Conservation (phyloP, 2,888 invertebrate species). For the Ennomos quercinarius region DNA sequence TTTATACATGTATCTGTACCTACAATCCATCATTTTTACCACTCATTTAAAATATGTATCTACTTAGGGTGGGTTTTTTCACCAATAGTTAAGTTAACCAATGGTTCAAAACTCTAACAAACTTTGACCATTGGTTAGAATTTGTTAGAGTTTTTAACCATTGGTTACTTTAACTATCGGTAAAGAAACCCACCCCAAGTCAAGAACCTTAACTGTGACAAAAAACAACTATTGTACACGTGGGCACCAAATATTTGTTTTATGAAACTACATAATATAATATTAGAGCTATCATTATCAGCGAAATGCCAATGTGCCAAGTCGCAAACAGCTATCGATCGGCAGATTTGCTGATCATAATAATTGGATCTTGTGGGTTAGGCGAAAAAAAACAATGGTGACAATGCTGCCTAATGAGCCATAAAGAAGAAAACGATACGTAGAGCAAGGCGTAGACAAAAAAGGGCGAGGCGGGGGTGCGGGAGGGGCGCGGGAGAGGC, state of each 20-base stretch:
- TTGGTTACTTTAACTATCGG: no score
- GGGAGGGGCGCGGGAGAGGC: slow-evolving; percentile 63
- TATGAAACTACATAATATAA: neutral
- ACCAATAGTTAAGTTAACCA: no score
- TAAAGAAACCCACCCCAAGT: no score
- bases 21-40: no score
- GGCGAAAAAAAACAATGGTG: slow-evolving; percentile 82
- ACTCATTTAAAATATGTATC: no score
- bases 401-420: slow-evolving; percentile 85
- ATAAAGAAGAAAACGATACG: slow-evolving; percentile 86
- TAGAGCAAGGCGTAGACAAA: slow-evolving; percentile 85
- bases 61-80: no score
- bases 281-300: slow-evolving; percentile 16
- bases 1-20: no score
- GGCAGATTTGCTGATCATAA: slow-evolving; percentile 73
- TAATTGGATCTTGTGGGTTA: slow-evolving; percentile 80
- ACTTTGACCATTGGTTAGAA: no score
- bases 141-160: no score
- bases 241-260: neutral
- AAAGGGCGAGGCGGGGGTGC: slow-evolving; percentile 77
- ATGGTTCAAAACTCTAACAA: no score
- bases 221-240: no score
- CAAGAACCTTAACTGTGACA: no score
- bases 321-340: slow-evolving; percentile 52
- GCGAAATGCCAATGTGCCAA: slow-evolving; percentile 20